Conservation (phyloP, 1,140 invertebrate genomes). For the Globodera ellingtonae region DNA sequence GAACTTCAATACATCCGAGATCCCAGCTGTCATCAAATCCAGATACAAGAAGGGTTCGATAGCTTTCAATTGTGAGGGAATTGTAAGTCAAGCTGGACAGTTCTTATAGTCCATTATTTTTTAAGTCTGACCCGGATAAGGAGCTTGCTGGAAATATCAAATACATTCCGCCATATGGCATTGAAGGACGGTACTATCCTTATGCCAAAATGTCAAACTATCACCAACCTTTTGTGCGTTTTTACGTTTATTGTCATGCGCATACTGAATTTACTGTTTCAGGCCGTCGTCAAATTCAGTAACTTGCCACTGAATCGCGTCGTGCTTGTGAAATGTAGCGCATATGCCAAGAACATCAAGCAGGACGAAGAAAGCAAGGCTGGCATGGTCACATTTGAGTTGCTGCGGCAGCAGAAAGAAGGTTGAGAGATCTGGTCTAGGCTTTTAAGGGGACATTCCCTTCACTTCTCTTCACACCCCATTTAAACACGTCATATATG, state of each 20-base stretch:
- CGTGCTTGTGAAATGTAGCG: constrained; percentile 62
- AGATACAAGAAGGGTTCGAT: constrained; percentile 59
- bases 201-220: constrained; percentile 62
- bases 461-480: neutral
- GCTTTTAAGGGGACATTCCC: neutral
- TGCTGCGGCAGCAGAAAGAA: constrained; percentile 16
- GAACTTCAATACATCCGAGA: constrained; percentile 43
- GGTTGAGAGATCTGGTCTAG: neutral
- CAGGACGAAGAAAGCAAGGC: constrained; percentile 47
- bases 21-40: constrained; percentile 49
- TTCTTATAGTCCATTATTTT: constrained; percentile 8
- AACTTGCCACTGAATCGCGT: constrained; percentile 60
- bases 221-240: constrained; percentile 64
- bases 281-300: constrained; percentile 65
- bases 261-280: neutral
- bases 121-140: constrained; percentile 53
- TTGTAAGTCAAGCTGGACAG: constrained; percentile 40
- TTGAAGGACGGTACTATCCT: constrained; percentile 61
- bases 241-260: neutral
- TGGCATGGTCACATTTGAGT: constrained; percentile 29
- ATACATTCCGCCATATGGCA: constrained; percentile 59
- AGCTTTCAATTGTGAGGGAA: constrained; percentile 60
- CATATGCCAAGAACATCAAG: constrained; percentile 62
- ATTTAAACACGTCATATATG: neutral
- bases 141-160: constrained; percentile 55